Conservation (phyloP, 1,140 invertebrate genomes). For the Globodera ellingtonae region DNA sequence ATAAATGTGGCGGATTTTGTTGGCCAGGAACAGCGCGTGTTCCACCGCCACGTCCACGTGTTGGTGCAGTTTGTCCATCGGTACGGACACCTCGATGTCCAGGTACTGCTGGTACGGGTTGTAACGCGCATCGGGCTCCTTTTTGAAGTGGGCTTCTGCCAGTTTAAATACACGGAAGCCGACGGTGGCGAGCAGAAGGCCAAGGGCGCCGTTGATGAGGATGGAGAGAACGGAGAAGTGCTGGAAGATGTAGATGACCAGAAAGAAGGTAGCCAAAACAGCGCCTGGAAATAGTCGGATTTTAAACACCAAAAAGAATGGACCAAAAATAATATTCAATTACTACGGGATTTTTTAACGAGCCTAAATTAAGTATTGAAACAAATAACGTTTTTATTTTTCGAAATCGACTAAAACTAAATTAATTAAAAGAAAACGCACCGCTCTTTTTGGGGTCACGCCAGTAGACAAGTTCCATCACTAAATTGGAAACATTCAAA, state of each 20-base stretch:
- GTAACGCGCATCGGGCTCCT: constrained; percentile 80
- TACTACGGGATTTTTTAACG: no score
- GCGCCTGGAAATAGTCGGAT: constrained; percentile 16
- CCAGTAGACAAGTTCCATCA: constrained; percentile 80
- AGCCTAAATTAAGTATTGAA: no score
- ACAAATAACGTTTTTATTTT: no score
- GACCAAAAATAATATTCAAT: no score
- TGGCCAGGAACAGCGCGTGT: constrained; percentile 79
- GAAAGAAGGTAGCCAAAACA: constrained; percentile 39
- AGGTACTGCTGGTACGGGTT: constrained; percentile 87
- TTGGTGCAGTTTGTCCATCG: constrained; percentile 83
- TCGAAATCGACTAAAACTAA: no score
- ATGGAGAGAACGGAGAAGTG: constrained; percentile 67
- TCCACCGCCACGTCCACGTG: constrained; percentile 80
- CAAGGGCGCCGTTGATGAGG: constrained; percentile 83
- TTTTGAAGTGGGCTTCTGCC: constrained; percentile 87
- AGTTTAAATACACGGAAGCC: constrained; percentile 93
- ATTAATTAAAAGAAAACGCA: neutral
- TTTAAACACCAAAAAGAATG: no score
- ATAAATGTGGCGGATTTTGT: constrained; percentile 85
- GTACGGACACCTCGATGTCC: constrained; percentile 78
- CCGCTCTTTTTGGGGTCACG: constrained; percentile 58
- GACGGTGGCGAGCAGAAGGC: constrained; percentile 80
- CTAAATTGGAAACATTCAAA: constrained; percentile 74
- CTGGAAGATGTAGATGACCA: constrained; percentile 49